Evolutionary conservation across 2,797 vertebrate genomes (phyloP), one percentile per base, ranked within the genome.

Genomic region (Lagodon rhomboides): DNA sequence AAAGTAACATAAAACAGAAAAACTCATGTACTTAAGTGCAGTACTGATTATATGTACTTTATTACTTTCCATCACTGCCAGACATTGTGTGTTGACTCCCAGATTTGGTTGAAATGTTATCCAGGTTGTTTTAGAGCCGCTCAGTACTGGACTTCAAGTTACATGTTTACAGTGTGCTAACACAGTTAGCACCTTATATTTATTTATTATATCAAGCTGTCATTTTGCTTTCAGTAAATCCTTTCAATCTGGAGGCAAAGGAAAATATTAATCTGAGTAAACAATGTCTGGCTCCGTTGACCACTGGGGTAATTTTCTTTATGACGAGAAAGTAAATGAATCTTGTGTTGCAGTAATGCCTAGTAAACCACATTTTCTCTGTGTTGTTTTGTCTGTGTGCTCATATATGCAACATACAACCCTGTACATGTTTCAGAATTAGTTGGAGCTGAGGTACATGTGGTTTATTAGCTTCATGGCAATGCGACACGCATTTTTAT

Each of bases 401-500:
- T 60, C 50, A 56, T 88, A 46, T 54, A 66, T 75, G 44, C 61
- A 80, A 50, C 78, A 79, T 34, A 55, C 38, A 38, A 11, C 38
- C 10, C 16, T 25, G 58, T 59, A 27, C 10, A 12, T 43, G 53
- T 80, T 77, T 73, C 22, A 63, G 65, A 79, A 69, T 87, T 73
- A 84, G 70, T 27, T 73, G 38, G 34, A 50, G 68, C 68, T 54
- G 22, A 3, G 62, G 22, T 53, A 20, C 67, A 51, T 25, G 11
- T 15, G 60, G 55, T 81, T 85, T 87, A 88, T 88, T 86, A 85
- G 68, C 68, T 53, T 65, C 58, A 53, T 55, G 51, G 80, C 65
- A 61, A 46, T 85, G 61, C 74, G 71, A 79, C 77, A 59, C 72
- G 67, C 60, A 76, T 85, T 88, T 80, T 85, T 86, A 89, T 81